Percentiles rank a stretch among this genome's conserved stretches.
phyloP scores from a whole-genome alignment of 2,113 vertebrate species.

The Dicaeum eximium region DNA sequence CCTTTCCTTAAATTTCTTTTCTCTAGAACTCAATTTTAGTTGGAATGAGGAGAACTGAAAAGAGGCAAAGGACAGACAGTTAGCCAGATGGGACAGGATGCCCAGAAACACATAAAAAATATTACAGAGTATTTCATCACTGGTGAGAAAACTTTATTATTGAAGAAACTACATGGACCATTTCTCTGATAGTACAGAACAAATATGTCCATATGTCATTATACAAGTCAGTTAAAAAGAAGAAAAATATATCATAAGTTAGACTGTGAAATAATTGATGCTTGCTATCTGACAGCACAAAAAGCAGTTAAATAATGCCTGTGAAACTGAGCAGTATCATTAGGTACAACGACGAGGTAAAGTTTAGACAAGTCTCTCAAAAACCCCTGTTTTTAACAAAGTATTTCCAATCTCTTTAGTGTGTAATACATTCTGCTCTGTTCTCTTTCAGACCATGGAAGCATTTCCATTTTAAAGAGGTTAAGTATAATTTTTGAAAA shows the following conservation, averaged over 20 bases:
- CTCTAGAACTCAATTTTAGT: neutral
- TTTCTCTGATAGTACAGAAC: neutral
- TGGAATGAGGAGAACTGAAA: neutral
- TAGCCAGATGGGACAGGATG: neutral
- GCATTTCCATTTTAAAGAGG: neutral
- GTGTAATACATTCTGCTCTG: neutral
- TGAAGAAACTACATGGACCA: neutral
- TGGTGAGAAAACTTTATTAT: neutral
- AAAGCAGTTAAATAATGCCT: neutral
- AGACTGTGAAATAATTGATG: neutral
- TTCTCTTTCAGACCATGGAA: neutral
- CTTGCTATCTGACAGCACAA: neutral
- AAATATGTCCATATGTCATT: neutral
- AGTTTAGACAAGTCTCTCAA: neutral
- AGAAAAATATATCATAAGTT: neutral
- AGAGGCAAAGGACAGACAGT: neutral
- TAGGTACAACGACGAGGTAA: neutral
- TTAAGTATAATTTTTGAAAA: neutral
- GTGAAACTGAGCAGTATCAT: neutral
- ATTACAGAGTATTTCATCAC: neutral
- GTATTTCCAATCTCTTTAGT: neutral
- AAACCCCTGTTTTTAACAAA: fast-evolving
- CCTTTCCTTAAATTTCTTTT: neutral
- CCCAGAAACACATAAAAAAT: neutral
- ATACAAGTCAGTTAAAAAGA: neutral